Percentiles rank a stretch among this genome's conserved stretches.
Evolutionary conservation across 2,113 vertebrate species (phyloP).

Genomic region (Cervus canadensis): DNA sequence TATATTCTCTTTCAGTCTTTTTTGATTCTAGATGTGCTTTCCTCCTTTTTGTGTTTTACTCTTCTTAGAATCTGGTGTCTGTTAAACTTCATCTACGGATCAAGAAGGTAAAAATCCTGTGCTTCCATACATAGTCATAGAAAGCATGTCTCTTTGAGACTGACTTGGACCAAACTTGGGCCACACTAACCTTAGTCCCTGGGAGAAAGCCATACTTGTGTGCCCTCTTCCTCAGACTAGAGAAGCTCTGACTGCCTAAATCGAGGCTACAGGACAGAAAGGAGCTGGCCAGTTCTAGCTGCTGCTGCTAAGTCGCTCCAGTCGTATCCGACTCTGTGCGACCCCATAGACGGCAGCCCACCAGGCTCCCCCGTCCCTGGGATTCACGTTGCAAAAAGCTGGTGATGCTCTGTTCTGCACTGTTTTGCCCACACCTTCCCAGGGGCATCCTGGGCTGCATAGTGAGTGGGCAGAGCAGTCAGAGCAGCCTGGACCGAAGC

Average conservation of each 20-base stretch:
- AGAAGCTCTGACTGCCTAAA: neutral
- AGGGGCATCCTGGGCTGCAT: neutral
- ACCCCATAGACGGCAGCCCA: neutral
- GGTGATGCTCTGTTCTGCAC: neutral
- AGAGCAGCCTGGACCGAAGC: neutral
- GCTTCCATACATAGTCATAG: neutral
- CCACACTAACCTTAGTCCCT: neutral
- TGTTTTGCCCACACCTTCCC: neutral
- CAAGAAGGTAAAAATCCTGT: conserved; percentile 79
- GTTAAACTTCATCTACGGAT: conserved; percentile 72
- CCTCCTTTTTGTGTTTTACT: conserved; percentile 79
- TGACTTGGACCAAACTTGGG: neutral
- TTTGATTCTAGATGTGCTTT: conserved; percentile 82
- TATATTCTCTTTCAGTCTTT: conserved; percentile 49
- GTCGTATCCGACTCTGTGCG: neutral
- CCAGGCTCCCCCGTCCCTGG: neutral
- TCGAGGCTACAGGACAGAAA: neutral
- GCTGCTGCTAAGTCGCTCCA: neutral
- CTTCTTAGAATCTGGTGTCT: conserved; percentile 80
- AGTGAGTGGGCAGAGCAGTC: neutral
- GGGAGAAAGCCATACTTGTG: neutral
- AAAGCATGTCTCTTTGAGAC: neutral
- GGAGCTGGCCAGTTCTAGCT: neutral
- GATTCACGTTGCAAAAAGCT: neutral
- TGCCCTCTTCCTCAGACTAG: neutral